These are phyloP conservation scores for Thryonomys swinderianus DNA, from an alignment of 2,113 vertebrate species.

Conservation along the genomic window DNA sequence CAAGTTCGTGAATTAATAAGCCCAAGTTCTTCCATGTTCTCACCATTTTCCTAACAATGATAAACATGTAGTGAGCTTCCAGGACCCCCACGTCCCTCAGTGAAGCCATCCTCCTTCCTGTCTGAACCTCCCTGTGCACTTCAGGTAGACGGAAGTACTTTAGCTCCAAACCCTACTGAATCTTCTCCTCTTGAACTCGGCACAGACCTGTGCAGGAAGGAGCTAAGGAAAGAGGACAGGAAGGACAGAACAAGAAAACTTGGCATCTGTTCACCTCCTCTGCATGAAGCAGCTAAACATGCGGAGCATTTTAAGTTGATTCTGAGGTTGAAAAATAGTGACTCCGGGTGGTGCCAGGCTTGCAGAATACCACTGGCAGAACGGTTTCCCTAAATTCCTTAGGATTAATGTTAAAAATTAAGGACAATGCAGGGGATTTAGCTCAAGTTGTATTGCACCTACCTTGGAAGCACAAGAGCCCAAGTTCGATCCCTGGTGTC, in stretches of 20 bases:
- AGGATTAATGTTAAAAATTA: neutral
- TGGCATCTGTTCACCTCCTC: neutral
- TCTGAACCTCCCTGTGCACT: neutral
- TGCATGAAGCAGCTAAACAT: neutral
- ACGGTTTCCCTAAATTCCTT: neutral
- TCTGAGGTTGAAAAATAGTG: neutral
- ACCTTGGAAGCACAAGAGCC: too few relatives aligned
- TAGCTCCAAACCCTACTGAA: neutral
- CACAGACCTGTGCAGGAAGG: neutral
- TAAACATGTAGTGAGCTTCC: neutral
- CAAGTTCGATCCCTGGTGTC: too few relatives aligned
- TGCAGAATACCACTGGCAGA: neutral
- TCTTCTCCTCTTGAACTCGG: neutral
- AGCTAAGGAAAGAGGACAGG: neutral
- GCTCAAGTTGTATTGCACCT: too few relatives aligned
- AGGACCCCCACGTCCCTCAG: neutral
- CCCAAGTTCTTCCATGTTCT: neutral
- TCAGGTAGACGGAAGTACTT: neutral
- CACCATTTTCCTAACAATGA: neutral
- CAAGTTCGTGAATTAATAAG: neutral
- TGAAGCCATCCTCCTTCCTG: neutral
- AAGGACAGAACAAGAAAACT: neutral
- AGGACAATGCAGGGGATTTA: too few relatives aligned
- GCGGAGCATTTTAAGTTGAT: neutral
- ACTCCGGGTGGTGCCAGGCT: neutral